A percentile compares a stretch with the other conserved stretches of the same genome.
Conservation (phyloP, 2,113 vertebrate species). For the Alouatta palliata region DNA sequence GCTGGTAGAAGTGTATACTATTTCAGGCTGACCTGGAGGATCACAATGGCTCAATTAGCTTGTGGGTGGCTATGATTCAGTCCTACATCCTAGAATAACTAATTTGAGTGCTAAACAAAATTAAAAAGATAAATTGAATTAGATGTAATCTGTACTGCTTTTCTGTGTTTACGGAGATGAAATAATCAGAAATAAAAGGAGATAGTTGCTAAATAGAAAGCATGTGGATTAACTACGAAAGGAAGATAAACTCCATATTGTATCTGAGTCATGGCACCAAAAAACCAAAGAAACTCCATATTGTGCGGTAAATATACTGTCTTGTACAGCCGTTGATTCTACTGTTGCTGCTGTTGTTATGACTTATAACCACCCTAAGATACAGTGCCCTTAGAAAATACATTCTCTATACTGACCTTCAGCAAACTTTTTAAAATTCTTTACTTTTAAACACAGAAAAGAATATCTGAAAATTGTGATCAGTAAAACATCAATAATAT, state of each 20-base stretch:
- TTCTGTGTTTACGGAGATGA: constrained; percentile 43
- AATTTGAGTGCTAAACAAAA: not conserved
- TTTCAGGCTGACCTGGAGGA: not conserved
- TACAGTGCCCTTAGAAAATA: not conserved
- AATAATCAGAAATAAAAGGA: constrained; percentile 47
- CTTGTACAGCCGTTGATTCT: not conserved
- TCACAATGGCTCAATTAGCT: not conserved
- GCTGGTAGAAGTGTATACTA: not conserved
- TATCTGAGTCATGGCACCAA: no score
- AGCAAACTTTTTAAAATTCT: not conserved
- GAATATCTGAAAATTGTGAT: not conserved
- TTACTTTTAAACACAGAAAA: not conserved
- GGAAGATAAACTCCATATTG: not conserved
- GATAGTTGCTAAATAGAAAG: constrained; percentile 22
- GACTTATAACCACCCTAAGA: not conserved
- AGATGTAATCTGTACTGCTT: not conserved
- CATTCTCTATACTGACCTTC: not conserved
- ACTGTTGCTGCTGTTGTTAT: not conserved
- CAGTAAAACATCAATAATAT: not conserved
- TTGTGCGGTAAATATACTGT: not conserved
- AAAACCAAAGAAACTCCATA: not conserved
- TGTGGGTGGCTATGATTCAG: not conserved
- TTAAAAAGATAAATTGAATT: not conserved
- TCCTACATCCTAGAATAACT: not conserved
- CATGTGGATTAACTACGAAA: not conserved